Evolutionary conservation across 2,113 vertebrate genomes (phyloP).

Genomic region (Dendrocopos noguchii): DNA sequence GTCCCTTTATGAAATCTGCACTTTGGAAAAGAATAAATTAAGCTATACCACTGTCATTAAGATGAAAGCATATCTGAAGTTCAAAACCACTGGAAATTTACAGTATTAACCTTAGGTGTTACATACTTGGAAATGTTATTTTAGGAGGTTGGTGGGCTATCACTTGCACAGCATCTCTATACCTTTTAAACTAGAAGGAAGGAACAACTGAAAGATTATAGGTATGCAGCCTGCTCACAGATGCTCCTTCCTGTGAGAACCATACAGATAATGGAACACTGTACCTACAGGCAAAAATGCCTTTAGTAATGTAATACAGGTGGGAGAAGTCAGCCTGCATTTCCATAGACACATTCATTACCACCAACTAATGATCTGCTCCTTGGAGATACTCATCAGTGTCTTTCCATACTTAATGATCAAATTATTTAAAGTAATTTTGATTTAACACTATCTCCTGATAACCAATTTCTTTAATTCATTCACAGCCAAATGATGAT

Average conservation of each 20-base stretch:
- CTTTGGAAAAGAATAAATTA: neutral
- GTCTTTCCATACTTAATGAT: neutral
- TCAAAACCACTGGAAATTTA: neutral
- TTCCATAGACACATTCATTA: neutral
- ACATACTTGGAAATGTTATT: neutral
- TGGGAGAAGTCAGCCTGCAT: neutral
- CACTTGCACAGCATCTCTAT: neutral
- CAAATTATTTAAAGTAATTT: neutral
- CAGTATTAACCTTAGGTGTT: neutral
- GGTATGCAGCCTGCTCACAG: neutral
- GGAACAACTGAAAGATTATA: neutral
- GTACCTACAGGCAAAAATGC: neutral
- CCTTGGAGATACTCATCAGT: neutral
- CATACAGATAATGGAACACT: neutral
- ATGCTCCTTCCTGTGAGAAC: neutral
- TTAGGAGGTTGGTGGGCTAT: neutral
- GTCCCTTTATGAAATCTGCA: neutral
- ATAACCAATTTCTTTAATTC: neutral
- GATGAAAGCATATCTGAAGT: neutral
- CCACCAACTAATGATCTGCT: neutral
- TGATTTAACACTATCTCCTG: neutral
- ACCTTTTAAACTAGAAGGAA: neutral
- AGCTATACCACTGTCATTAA: neutral
- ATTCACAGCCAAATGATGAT: neutral
- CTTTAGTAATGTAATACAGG: neutral